These are phyloP conservation scores for Anthrax anthrax DNA, from an alignment of 2,888 invertebrate genomes.

Conservation along the genomic window DNA sequence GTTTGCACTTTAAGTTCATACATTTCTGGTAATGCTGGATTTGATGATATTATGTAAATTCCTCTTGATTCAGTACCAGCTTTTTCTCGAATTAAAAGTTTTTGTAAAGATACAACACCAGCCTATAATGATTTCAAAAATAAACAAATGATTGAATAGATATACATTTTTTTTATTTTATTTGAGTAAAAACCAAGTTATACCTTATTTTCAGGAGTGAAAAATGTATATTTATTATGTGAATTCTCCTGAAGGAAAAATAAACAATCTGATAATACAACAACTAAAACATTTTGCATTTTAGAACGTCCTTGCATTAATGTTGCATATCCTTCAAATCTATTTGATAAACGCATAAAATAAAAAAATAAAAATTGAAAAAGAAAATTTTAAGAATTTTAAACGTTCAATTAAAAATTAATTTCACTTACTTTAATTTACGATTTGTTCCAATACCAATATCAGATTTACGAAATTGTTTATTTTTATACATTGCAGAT, in stretches of 20 bases:
- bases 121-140: slow-evolving; percentile 45
- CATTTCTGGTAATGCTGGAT: slow-evolving; percentile 88
- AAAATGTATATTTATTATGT: slow-evolving; percentile 77
- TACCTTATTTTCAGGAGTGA: slow-evolving; percentile 87
- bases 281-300: slow-evolving; percentile 74
- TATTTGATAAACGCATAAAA: slow-evolving; percentile 16
- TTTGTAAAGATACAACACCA: slow-evolving; percentile 83
- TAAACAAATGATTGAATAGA: not conserved
- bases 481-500: slow-evolving; percentile 65
- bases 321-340: slow-evolving; percentile 78
- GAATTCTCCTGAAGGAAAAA: slow-evolving; percentile 86
- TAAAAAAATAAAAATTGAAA: not conserved
- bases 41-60: slow-evolving; percentile 85
- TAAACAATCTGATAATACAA: slow-evolving; percentile 80
- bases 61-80: slow-evolving; percentile 80
- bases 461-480: slow-evolving; percentile 88
- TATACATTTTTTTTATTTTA: not conserved
- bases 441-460: slow-evolving; percentile 69
- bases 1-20: slow-evolving; percentile 81
- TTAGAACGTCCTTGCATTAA: slow-evolving; percentile 85
- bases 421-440: slow-evolving; percentile 47
- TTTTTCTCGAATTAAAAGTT: slow-evolving; percentile 83
- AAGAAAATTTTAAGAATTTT: not conserved
- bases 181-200: slow-evolving; percentile 11
- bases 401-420: not conserved